Percentiles rank a stretch among this genome's conserved stretches.
Conservation (phyloP, 2,113 vertebrate species). For the Greenwoodochromis staneri region DNA sequence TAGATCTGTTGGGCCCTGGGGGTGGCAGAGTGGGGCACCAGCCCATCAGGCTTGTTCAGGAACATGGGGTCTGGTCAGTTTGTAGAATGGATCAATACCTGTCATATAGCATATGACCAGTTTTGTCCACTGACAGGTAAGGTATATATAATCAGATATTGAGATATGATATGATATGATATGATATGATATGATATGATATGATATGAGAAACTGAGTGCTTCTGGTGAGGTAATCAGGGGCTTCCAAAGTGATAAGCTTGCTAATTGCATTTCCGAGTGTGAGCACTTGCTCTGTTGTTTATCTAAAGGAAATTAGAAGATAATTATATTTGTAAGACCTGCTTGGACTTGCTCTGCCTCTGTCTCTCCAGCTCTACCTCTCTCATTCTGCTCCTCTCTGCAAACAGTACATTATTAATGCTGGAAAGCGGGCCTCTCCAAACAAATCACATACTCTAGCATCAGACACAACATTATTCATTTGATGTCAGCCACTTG, state of each 20-base stretch:
- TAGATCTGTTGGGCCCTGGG: neutral
- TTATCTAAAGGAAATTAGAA: conserved; percentile 44
- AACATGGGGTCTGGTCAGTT: neutral
- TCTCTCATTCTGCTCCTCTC: neutral
- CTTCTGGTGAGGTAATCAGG: neutral
- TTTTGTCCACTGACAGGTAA: neutral
- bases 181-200: neutral
- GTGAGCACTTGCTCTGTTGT: conserved; percentile 23
- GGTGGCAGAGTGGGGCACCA: neutral
- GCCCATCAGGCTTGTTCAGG: neutral
- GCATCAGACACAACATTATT: conserved; percentile 39
- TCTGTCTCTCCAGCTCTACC: neutral
- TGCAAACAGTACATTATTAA: conserved; percentile 44
- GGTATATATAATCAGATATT: neutral
- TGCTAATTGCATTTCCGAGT: conserved; percentile 25
- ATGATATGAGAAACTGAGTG: neutral
- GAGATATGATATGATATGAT: neutral
- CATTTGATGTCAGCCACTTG: conserved; percentile 51
- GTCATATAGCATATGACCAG: neutral
- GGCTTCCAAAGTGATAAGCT: neutral
- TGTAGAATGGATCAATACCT: neutral
- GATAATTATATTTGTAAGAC: conserved; percentile 45
- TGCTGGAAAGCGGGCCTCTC: conserved; percentile 18
- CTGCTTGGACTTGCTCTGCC: conserved; percentile 29
- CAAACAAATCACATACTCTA: conserved; percentile 47